These are phyloP conservation scores for Rhogogaster chlorosoma DNA, from an alignment of 2,888 invertebrate species.

Conservation along the genomic window DNA sequence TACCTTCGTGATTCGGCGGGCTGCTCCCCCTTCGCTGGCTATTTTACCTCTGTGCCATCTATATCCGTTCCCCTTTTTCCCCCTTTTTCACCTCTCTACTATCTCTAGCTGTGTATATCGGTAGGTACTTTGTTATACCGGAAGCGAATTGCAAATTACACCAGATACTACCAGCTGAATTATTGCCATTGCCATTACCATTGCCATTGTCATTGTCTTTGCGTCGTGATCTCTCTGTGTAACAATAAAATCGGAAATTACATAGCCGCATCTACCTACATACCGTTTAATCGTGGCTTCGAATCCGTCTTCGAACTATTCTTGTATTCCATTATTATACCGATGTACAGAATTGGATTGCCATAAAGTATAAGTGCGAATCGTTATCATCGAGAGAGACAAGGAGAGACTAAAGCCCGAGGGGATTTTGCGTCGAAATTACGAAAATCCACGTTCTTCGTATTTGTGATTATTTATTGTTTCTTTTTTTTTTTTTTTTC, in stretches of 20 bases:
- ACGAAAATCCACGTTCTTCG: background rate
- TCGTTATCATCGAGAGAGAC: background rate
- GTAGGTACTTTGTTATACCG: background rate
- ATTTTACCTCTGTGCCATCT: background rate
- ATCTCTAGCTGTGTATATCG: background rate
- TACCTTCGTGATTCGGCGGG: slow-evolving; percentile 35
- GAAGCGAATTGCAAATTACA: slow-evolving; percentile 4
- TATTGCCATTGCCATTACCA: slow-evolving; percentile 3
- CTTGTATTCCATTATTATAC: background rate
- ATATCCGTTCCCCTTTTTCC: background rate
- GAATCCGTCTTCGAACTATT: background rate
- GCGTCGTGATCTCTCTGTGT: background rate
- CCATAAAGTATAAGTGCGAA: background rate
- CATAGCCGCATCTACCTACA: background rate
- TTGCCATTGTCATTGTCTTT: background rate
- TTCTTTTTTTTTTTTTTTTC: background rate
- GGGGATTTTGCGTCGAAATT: background rate
- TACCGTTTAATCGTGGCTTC: background rate
- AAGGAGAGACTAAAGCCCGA: background rate
- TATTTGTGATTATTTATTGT: background rate
- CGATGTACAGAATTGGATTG: background rate
- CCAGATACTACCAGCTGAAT: background rate
- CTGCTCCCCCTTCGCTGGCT: background rate
- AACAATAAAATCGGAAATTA: slow-evolving; percentile 3
- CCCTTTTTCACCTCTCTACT: slow-evolving; percentile 12